Conservation (phyloP, 2,113 vertebrate genomes). For the Tinamus guttatus region DNA sequence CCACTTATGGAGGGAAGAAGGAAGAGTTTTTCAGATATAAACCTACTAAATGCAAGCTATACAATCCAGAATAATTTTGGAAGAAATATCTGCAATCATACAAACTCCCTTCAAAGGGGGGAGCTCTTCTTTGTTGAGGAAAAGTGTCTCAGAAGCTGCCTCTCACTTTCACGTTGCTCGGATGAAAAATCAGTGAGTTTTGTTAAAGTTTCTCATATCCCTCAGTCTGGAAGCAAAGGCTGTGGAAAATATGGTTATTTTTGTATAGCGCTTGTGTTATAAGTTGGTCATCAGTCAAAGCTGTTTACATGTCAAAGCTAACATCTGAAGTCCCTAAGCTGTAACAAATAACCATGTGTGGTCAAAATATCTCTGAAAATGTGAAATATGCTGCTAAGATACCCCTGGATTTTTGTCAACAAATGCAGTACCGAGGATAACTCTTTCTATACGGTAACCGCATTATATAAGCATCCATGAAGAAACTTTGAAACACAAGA, state of each 20-base stretch:
- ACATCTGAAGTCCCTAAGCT: neutral
- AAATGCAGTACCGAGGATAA: neutral
- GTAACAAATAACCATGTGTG: neutral
- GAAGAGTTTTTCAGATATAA: accelerated
- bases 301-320: neutral
- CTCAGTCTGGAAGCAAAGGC: neutral
- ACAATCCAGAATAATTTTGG: neutral
- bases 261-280: neutral
- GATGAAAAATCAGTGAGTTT: neutral
- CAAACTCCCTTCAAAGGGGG: neutral
- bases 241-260: neutral
- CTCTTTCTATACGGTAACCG: neutral
- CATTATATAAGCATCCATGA: neutral
- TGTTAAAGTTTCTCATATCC: neutral
- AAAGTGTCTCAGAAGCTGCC: neutral
- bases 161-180: neutral
- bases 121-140: neutral
- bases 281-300: neutral
- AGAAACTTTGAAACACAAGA: neutral
- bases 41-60: neutral
- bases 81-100: neutral
- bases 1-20: neutral
- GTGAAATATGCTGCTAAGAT: neutral
- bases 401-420: neutral
- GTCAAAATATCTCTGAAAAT: conserved; percentile 13